phyloP scores from a whole-genome alignment of 92 coral and sea anemone genomes.

The Ricordea florida region DNA sequence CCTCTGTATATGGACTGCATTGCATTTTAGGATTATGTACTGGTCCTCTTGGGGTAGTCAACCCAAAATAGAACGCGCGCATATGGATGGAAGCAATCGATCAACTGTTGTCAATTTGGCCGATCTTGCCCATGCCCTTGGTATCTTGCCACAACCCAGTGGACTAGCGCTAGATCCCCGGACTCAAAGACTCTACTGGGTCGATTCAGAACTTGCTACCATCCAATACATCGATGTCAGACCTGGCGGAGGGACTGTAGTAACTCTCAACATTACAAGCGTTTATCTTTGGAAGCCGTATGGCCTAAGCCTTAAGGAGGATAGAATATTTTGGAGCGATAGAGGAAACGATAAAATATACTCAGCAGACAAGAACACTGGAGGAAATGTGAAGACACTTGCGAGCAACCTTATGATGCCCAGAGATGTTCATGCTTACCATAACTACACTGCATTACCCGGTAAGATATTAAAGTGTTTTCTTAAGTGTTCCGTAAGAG shows the following conservation, averaged over 20 bases:
- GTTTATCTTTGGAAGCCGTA: conserved; percentile 1
- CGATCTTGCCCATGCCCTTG: background rate
- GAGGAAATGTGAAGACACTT: background rate
- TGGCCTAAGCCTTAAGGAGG: conserved; percentile 54
- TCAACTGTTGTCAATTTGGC: conserved; percentile 14
- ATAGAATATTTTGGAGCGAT: conserved; percentile 67
- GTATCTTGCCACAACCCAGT: conserved; percentile 9
- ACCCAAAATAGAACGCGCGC: conserved; percentile 51
- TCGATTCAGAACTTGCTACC: conserved; percentile 52
- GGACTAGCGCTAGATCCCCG: conserved; percentile 64
- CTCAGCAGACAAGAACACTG: conserved; percentile 25
- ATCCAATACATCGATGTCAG: conserved; percentile 54
- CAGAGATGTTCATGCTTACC: conserved; percentile 49
- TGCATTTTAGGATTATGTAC: conserved; percentile 36
- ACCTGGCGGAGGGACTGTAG: background rate
- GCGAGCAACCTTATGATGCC: background rate
- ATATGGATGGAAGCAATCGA: conserved; percentile 58
- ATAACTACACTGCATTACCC: conserved; percentile 37
- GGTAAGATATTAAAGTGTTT: conserved; percentile 1
- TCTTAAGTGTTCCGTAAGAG: too few relatives aligned
- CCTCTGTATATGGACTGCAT: background rate
- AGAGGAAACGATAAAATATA: background rate
- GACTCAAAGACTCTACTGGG: conserved; percentile 47
- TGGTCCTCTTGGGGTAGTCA: conserved; percentile 60
- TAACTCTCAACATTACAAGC: background rate